Evolutionary conservation across 2,888 invertebrate genomes (phyloP).

Genomic region (Chrysolina oricalcia): DNA sequence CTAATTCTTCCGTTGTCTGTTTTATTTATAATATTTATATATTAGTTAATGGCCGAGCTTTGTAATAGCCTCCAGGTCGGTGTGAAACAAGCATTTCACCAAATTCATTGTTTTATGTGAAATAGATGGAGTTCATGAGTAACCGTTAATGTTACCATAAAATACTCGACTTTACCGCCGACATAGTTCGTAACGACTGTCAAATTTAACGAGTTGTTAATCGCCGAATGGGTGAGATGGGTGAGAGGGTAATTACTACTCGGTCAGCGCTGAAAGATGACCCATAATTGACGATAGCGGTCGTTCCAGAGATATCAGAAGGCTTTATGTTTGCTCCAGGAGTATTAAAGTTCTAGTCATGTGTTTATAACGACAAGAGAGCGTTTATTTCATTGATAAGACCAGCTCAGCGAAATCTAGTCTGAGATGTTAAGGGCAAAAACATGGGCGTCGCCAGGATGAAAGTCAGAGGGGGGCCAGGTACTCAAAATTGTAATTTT

Average conservation of each 20-base stretch:
- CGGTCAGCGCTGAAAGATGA: constrained; percentile 51
- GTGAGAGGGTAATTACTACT: constrained; percentile 45
- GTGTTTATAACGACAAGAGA: constrained; percentile 26
- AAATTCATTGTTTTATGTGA: constrained; percentile 39
- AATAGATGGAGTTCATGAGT: constrained; percentile 38
- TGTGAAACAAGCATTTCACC: constrained; percentile 16
- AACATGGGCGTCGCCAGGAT: too few relatives aligned
- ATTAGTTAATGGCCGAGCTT: neutral
- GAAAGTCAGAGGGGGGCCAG: too few relatives aligned
- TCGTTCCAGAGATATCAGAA: constrained; percentile 42
- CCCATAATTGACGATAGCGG: constrained; percentile 55
- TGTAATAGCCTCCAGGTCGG: neutral
- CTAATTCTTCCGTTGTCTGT: too few relatives aligned
- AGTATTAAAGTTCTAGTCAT: constrained; percentile 29
- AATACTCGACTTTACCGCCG: constrained; percentile 38
- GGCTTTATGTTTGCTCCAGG: constrained; percentile 49
- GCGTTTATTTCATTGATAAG: neutral
- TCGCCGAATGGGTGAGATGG: constrained; percentile 52
- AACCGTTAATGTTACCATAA: constrained; percentile 41
- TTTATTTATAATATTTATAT: too few relatives aligned
- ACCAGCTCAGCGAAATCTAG: neutral
- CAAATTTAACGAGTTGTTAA: constrained; percentile 59
- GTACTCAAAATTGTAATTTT: too few relatives aligned
- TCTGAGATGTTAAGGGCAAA: neutral
- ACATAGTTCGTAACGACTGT: constrained; percentile 54